Base-by-base conservation (phyloP, 2,113 vertebrate species). In the Lethenteron camtschaticum region DNA sequence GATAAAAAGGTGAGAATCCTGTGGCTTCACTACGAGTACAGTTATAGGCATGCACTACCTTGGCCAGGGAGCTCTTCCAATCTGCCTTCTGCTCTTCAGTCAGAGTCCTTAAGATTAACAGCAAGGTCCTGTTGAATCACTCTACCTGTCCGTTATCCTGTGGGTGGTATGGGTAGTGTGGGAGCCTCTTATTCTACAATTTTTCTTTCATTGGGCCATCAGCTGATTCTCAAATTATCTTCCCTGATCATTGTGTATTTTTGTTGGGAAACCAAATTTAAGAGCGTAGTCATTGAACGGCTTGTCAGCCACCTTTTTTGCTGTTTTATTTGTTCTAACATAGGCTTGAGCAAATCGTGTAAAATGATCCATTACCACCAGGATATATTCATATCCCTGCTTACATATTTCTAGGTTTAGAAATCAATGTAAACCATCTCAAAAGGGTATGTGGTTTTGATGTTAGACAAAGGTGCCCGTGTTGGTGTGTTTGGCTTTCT, bases 351-450 rank as follows among this genome's bases (percentile, higher is more conserved):
- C 16, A 12, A 69, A 72, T 9, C 16, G 58, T 58, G 68, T 59
- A 8, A 57, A 72, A 69, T 69, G 4, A 16, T 72, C 68, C 41
- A 71, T 69, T 13, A 72, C 59, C 9, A 72, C 69, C 6, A 72
- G 13, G 2, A 72, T 70, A 13, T 72, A 72, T 24, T 70, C 69
- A 71, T 71, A 71, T 11, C 16, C 69, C 11, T 71, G 71, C 14
- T 56, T n/a, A 55, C 70, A 55, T 9, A 55, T 55, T 20, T 73
- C 69, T 14, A 72, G 11, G 68, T 72, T 69, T n/a, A 73, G 59
- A 56, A 57, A 73, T 11, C 72, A 68, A 10, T 72, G 57, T n/a
- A 74, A 16, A 74, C 59, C 4, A 71, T 57, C 41, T 73, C 72
- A 11, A 74, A 24, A 55, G 72, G 72, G 56, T 58, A 70, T 6